Base-by-base conservation (phyloP, 2,888 invertebrate species). In the Scelioninae gen. 1 region DNA sequence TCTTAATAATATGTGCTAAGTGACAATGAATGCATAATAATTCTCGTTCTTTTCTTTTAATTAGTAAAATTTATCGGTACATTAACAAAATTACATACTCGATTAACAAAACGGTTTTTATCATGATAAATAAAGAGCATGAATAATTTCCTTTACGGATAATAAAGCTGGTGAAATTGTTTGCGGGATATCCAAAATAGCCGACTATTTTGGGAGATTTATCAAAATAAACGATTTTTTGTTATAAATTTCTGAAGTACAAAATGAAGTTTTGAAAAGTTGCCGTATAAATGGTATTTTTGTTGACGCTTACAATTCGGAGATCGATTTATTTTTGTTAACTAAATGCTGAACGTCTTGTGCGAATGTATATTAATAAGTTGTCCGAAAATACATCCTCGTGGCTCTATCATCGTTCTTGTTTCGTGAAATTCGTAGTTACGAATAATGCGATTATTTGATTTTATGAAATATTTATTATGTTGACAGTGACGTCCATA, bases 341-440 rank as follows among this genome's bases (percentile, higher is more conserved):
- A 68, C 56, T 7, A 71, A 60, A 60, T 10, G 0, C 23, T 71
- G 16, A n/a, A 34, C 15, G 71, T 60, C 15, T 47, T 38, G 15
- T 23, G 40, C 13, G 49, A 45, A 45, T 31, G 72, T 43, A 49
- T 62, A 72, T 62, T 71, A 49, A 71, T 71, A 71, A 60, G 49
- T 60, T 60, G 49, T 45, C 49, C 69, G 13, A 45, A 71, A 71
- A 58, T 69, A 69, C 34, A 40, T 45, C 40, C 13, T 65, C 32
- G 51, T 34, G 5, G 29, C 29, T 49, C 34, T 65, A 65, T 51
- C 15, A 51, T 34, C 43, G 53, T 29, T 68, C n/a, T 32, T 68
- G 43, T 31, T 69, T 56, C 23, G 34, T 16, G 16, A 47, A 56
- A 69, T 45, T 3, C 11, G 15, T 5, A 38, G 29, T 16, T 11